Evolutionary conservation across 2,888 invertebrate genomes (phyloP).

Genomic region (Eretmocerus hayati): DNA sequence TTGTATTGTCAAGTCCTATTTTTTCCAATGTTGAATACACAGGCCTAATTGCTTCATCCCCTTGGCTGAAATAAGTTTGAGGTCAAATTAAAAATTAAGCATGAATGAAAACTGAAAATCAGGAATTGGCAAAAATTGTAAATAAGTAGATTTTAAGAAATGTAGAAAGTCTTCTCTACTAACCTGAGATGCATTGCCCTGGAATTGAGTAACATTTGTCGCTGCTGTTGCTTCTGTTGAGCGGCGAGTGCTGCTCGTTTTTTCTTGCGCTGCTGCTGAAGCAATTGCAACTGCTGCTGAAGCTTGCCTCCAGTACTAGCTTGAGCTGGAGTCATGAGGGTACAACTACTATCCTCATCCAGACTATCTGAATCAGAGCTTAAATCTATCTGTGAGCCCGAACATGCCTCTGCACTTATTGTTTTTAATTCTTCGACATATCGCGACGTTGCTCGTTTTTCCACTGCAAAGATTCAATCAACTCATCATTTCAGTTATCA

Average conservation of each 20-base stretch:
- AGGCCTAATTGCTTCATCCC: constrained; percentile 40
- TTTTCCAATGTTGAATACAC: constrained; percentile 43
- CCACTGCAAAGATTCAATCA: constrained; percentile 28
- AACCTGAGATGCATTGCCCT: constrained; percentile 15
- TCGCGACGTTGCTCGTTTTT: constrained; percentile 41
- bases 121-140: neutral
- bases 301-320: constrained; percentile 21
- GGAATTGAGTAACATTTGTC: constrained; percentile 2
- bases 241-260: constrained; percentile 12
- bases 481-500: too few species aligned
- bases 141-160: neutral
- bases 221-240: constrained; percentile 14
- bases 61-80: constrained; percentile 8
- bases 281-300: constrained; percentile 17
- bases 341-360: constrained; percentile 17
- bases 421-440: constrained; percentile 41
- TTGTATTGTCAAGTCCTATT: constrained; percentile 24
- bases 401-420: constrained; percentile 38
- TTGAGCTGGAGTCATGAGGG: constrained; percentile 17
- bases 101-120: neutral
- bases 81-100: neutral
- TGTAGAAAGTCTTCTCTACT: neutral
- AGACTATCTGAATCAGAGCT: constrained; percentile 7
- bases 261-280: constrained; percentile 13
- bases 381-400: constrained; percentile 29